A percentile compares a stretch with the other conserved stretches of the same genome.
These are phyloP conservation scores for Alviniconcha marisindica DNA, from an alignment of 1,140 invertebrate species.

Conservation along the genomic window DNA sequence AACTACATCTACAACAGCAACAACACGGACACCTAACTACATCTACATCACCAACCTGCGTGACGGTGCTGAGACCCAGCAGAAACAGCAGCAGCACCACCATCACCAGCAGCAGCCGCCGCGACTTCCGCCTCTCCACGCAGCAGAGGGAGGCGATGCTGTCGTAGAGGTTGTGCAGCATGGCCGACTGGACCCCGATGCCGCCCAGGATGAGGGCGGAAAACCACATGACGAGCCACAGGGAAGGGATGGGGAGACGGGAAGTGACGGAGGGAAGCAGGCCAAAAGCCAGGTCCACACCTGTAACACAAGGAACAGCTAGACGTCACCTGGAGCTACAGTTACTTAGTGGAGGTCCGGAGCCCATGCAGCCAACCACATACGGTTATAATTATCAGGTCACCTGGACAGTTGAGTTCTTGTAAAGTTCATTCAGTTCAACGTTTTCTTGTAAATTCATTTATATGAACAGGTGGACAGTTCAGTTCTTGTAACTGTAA, in stretches of 20 bases:
- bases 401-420: too few species aligned
- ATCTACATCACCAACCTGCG: constrained; percentile 16
- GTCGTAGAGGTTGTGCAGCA: constrained; percentile 33
- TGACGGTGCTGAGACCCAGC: constrained; percentile 27
- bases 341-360: too few species aligned
- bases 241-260: constrained; percentile 93
- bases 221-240: constrained; percentile 98
- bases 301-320: constrained; percentile 76
- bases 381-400: too few species aligned
- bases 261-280: constrained; percentile 97
- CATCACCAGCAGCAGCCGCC: constrained; percentile 15
- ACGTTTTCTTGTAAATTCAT: too few species aligned
- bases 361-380: too few species aligned
- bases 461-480: too few species aligned
- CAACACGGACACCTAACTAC: background rate
- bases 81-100: constrained; percentile 26
- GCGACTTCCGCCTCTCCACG: background rate
- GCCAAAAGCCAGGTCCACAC: constrained; percentile 95
- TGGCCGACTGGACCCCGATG: constrained; percentile 33
- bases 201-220: constrained; percentile 75
- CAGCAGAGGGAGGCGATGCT: constrained; percentile 1
- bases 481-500: too few species aligned
- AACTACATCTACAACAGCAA: too few species aligned
- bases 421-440: too few species aligned
- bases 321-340: too few species aligned